Base-by-base conservation (phyloP, 2,888 invertebrate genomes). In the Tuta absoluta region DNA sequence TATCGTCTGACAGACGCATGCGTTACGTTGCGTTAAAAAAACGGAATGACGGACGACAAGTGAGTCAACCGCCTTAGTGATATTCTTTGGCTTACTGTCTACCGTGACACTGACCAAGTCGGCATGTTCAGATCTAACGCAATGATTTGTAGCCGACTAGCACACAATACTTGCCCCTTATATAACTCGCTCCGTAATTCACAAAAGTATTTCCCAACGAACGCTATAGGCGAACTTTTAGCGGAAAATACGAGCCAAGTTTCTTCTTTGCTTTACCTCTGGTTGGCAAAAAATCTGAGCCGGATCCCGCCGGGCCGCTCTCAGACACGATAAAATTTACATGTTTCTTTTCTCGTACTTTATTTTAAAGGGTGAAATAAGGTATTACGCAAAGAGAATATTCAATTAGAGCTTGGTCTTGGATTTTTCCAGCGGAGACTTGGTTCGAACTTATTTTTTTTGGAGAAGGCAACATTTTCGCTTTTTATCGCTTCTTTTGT, bases 291-390 rank as follows among this genome's bases (percentile, higher is more conserved):
- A 90, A 90, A 87, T 84, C 85, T 77, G 79, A 74, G 80, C 75
- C 37, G 73, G 71, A 76, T 81, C 85, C 83, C 82, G 73, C 71
- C 78, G 76, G 73, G 73, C 77, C 77, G 76, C 71, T 79, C 81
- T 79, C 82, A 85, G 88, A 86, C 85, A 79, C 87, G 86, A 87
- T 89, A 85, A 88, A 90, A 91, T 91, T 91, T 91, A 89, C 91
- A 91, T 91, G 88, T 88, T 89, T 87, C 86, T 81, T 82, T 85
- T 85, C 82, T 83, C 87, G 82, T 89, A 89, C 88, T 91, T 91
- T 89, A 86, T 88, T 90, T 88, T 89, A 88, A 90, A 86, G 89
- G 89, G 89, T 89, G 85, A 86, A 90, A 83, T 87, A 88, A 87
- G 81, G 82, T 77, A 84, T 87, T 88, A 86, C 87, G 86, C 84